Evolutionary conservation across 2,797 vertebrate species (phyloP).

Genomic region (Gadopsis marmoratus): DNA sequence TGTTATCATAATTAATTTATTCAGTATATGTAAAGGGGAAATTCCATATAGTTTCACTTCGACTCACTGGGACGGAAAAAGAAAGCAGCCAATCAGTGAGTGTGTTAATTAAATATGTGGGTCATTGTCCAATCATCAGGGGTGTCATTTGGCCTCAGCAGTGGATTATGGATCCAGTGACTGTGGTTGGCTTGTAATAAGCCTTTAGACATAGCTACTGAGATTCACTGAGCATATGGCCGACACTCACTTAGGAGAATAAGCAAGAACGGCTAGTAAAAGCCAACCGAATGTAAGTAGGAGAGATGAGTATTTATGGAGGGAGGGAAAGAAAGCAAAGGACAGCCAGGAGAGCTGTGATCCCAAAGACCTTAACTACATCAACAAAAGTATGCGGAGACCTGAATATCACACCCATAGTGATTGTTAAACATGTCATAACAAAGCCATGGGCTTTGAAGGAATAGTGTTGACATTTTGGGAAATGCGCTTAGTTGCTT

Average conservation of each 20-base stretch:
- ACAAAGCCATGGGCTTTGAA: neutral
- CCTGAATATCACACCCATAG: neutral
- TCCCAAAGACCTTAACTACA: neutral
- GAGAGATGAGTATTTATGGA: conserved; percentile 20
- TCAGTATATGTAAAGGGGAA: conserved; percentile 29
- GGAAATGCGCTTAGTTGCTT: neutral
- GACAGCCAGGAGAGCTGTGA: neutral
- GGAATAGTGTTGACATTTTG: neutral
- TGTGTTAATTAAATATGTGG: conserved; percentile 67
- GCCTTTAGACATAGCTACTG: conserved; percentile 33
- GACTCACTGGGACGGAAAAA: neutral
- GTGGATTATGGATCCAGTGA: conserved; percentile 56
- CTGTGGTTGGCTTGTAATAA: conserved; percentile 56
- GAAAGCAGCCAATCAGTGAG: conserved; percentile 40
- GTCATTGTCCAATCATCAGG: conserved; percentile 69
- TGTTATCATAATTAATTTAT: conserved; percentile 48
- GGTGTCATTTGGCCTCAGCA: conserved; percentile 57
- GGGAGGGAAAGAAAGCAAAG: neutral
- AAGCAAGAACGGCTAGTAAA: neutral
- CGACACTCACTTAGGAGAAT: conserved; percentile 35
- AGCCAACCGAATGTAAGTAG: neutral
- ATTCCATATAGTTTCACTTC: conserved; percentile 30
- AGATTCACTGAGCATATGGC: conserved; percentile 41
- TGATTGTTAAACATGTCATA: neutral
- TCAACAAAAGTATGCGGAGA: neutral